phyloP scores from a whole-genome alignment of 2,888 invertebrate species.

The Ennomos quercinarius region DNA sequence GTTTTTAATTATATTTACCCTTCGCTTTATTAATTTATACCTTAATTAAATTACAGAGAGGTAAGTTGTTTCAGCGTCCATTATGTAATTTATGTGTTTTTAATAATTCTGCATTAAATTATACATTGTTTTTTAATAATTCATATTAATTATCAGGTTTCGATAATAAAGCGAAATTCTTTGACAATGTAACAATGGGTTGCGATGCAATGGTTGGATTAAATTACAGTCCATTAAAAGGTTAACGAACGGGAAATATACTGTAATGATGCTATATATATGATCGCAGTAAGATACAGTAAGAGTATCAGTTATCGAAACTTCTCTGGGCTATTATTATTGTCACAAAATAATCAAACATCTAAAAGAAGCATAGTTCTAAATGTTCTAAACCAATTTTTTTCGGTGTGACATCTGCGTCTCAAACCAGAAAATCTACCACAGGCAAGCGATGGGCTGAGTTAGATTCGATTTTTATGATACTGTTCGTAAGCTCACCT shows the following conservation, averaged over 20 bases:
- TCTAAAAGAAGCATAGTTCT: constrained; percentile 46
- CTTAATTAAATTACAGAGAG: constrained; percentile 54
- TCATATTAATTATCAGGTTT: constrained; percentile 10
- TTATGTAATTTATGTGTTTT: constrained; percentile 25
- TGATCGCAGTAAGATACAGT: background rate
- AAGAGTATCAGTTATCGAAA: too few species aligned
- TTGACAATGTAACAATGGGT: background rate
- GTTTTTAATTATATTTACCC: constrained; percentile 66
- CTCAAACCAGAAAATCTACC: constrained; percentile 10
- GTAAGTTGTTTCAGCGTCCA: constrained; percentile 32
- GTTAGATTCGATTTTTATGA: constrained; percentile 5
- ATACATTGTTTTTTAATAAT: constrained; percentile 8
- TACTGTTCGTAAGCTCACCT: constrained; percentile 5
- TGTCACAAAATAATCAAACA: too few species aligned
- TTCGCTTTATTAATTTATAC: constrained; percentile 54
- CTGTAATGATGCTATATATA: background rate
- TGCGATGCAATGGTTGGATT: constrained; percentile 23
- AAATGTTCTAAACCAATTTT: constrained; percentile 37
- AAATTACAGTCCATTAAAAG: constrained; percentile 19
- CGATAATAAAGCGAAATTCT: constrained; percentile 4
- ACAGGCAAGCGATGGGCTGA: constrained; percentile 15
- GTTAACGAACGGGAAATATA: background rate
- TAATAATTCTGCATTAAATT: constrained; percentile 1
- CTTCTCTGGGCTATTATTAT: too few species aligned
- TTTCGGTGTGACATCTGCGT: background rate